These are phyloP conservation scores for Catharus ustulatus DNA, from an alignment of 2,797 vertebrate genomes.

Conservation along the genomic window DNA sequence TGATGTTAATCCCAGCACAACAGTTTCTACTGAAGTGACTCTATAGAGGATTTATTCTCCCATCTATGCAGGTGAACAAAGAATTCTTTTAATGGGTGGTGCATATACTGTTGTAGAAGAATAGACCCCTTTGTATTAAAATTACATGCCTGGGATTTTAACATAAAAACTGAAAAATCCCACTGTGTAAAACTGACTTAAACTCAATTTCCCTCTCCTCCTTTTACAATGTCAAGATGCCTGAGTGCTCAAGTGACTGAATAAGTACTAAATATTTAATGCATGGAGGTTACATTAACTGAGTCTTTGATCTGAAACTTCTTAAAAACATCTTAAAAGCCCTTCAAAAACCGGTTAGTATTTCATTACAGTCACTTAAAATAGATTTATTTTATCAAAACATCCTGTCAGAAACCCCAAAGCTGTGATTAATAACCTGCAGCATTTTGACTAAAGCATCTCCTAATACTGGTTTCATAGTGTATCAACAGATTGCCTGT, in stretches of 20 bases:
- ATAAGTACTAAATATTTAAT: slow-evolving; percentile 81
- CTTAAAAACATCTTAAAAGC: slow-evolving; percentile 79
- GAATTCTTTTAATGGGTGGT: slow-evolving; percentile 49
- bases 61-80: slow-evolving; percentile 40
- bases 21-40: slow-evolving; percentile 26
- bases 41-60: slow-evolving; percentile 44
- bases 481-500: slow-evolving; percentile 31
- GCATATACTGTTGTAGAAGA: slow-evolving; percentile 14
- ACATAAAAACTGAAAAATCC: slow-evolving; percentile 63
- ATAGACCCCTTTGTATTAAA: slow-evolving; percentile 61
- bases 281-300: slow-evolving; percentile 73
- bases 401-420: slow-evolving; percentile 76
- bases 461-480: slow-evolving; percentile 29
- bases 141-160: slow-evolving; percentile 66
- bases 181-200: slow-evolving; percentile 66
- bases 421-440: slow-evolving; percentile 70
- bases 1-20: slow-evolving; percentile 50
- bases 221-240: slow-evolving; percentile 73
- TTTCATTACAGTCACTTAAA: slow-evolving; percentile 82
- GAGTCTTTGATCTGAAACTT: slow-evolving; percentile 80
- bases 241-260: slow-evolving; percentile 73
- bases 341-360: slow-evolving; percentile 78
- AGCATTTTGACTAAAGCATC: slow-evolving; percentile 70
- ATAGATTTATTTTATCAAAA: slow-evolving; percentile 82
- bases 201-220: slow-evolving; percentile 60